Conservation (phyloP, 2,113 vertebrate genomes). For the Hippolais icterina region DNA sequence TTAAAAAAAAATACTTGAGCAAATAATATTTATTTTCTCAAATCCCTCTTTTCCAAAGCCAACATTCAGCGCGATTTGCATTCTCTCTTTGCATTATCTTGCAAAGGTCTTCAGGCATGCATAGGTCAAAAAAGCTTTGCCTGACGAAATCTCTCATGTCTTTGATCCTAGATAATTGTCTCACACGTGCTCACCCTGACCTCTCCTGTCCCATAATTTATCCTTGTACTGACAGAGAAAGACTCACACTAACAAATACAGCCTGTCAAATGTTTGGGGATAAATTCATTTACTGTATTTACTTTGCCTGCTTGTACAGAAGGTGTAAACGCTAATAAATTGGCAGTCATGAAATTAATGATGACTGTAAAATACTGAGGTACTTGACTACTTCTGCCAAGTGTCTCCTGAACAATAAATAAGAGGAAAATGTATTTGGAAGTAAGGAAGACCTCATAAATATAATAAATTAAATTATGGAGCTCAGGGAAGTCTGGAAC, state of each 20-base stretch:
- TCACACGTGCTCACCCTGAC: not conserved
- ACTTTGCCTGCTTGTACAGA: not conserved
- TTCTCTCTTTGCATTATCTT: not conserved
- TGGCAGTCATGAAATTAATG: not conserved
- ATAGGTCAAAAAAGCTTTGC: not conserved
- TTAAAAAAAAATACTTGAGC: not conserved
- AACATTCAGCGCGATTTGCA: not conserved
- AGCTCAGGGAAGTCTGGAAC: not conserved
- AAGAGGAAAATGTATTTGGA: not conserved
- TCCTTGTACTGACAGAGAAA: not conserved
- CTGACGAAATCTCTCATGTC: not conserved
- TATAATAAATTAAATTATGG: not conserved
- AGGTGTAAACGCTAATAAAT: conserved; percentile 35
- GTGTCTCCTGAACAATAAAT: not conserved
- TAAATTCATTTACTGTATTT: not conserved
- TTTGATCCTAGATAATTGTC: not conserved
- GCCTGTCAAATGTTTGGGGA: not conserved
- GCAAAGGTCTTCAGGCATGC: not conserved
- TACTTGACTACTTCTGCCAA: not conserved
- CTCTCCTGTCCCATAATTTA: not conserved
- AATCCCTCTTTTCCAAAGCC: not conserved
- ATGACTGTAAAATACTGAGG: not conserved
- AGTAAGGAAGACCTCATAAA: conserved; percentile 10
- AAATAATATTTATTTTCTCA: not conserved
- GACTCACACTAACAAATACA: not conserved